Conservation (phyloP, 2,888 invertebrate genomes). For the Neuroscelio doddi region DNA sequence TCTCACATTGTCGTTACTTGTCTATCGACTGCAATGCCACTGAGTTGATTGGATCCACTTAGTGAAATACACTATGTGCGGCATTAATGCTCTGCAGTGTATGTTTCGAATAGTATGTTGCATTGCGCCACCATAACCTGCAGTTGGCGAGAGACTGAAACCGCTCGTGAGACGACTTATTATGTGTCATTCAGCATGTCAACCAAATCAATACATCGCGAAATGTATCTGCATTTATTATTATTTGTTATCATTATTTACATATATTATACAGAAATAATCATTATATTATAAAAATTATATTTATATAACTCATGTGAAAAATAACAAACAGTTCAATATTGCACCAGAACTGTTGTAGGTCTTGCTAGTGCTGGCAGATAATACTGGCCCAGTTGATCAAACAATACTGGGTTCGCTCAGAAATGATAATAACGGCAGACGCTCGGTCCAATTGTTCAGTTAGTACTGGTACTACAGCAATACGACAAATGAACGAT, state of each 20-base stretch:
- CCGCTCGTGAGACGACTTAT: conserved; percentile 54
- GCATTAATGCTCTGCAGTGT: conserved; percentile 69
- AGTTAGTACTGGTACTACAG: too few relatives aligned
- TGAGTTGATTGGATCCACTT: conserved; percentile 72
- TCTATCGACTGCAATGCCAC: conserved; percentile 58
- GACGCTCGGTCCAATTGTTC: too few relatives aligned
- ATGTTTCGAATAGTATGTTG: conserved; percentile 54
- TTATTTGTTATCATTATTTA: conserved; percentile 39
- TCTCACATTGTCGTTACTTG: conserved; percentile 45
- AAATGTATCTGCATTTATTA: conserved; percentile 46
- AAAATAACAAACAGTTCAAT: too few relatives aligned
- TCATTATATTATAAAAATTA: too few relatives aligned
- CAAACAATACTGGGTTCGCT: too few relatives aligned
- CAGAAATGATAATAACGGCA: too few relatives aligned
- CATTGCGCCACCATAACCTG: conserved; percentile 61
- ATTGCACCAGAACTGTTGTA: too few relatives aligned
- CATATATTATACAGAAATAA: too few relatives aligned
- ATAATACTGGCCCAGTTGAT: too few relatives aligned
- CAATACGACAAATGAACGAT: too few relatives aligned
- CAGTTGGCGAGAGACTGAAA: conserved; percentile 57
- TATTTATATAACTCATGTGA: too few relatives aligned
- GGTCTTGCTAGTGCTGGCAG: too few relatives aligned
- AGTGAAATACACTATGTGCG: conserved; percentile 64
- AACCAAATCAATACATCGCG: conserved; percentile 46
- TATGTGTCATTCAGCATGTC: conserved; percentile 46